A percentile compares a stretch with the other conserved stretches of the same genome.
Conservation (phyloP, 2,888 invertebrate genomes). For the Dryobotodes eremita region DNA sequence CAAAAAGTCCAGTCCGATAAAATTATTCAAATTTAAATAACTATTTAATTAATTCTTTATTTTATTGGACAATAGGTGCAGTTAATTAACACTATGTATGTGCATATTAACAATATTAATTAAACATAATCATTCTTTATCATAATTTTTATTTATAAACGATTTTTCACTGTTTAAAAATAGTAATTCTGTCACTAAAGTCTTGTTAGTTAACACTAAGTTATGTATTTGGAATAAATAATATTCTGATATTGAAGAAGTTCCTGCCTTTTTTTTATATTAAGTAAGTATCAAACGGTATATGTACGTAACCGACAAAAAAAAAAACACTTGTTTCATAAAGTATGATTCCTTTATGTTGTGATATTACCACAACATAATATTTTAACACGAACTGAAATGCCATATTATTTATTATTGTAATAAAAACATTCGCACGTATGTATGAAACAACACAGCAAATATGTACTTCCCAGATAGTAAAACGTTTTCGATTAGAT, state of each 20-base stretch:
- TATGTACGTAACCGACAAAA: not conserved
- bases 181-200: not conserved
- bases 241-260: not conserved
- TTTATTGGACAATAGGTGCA: constrained; percentile 29
- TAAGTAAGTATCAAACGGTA: not conserved
- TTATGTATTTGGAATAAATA: not conserved
- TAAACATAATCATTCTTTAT: constrained; percentile 2
- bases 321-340: not conserved
- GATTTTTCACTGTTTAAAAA: constrained; percentile 9
- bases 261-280: not conserved
- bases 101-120: constrained; percentile 38
- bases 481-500: constrained; percentile 55
- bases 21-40: not conserved
- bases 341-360: not conserved
- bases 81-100: constrained; percentile 32
- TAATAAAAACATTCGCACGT: constrained; percentile 41
- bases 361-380: not conserved
- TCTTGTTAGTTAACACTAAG: not conserved
- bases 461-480: constrained; percentile 29
- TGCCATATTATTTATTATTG: constrained; percentile 24
- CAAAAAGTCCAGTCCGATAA: not conserved
- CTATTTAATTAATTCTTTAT: not conserved
- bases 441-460: constrained; percentile 38
- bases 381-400: constrained; percentile 7
- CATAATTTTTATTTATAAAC: not conserved